Percentiles rank a stretch among this genome's conserved stretches.
These are phyloP conservation scores for Calephelis perditalis DNA, from an alignment of 2,888 invertebrate genomes.

Conservation along the genomic window DNA sequence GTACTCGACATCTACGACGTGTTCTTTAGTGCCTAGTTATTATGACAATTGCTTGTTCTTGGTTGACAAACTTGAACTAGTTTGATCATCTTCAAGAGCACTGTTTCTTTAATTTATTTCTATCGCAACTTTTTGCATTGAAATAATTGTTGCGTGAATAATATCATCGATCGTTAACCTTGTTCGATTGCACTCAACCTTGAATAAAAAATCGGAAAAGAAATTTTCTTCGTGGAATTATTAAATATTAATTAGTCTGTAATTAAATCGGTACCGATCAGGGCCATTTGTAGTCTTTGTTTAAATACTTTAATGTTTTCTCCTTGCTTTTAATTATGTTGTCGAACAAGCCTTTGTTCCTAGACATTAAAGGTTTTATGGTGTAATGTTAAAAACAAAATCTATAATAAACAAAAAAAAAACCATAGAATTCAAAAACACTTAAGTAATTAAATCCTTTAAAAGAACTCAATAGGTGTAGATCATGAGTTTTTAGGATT, in stretches of 20 bases:
- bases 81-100: constrained; percentile 11
- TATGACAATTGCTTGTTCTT: constrained; percentile 8
- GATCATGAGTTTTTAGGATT: no score
- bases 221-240: constrained; percentile 26
- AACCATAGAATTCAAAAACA: no score
- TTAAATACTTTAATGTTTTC: not conserved
- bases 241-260: not conserved
- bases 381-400: no score
- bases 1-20: no score
- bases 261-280: constrained; percentile 11
- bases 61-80: constrained; percentile 6
- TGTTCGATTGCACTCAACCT: constrained; percentile 33
- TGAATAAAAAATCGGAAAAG: constrained; percentile 35
- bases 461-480: no score
- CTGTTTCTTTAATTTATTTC: constrained; percentile 21
- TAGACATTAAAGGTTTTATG: no score
- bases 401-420: no score
- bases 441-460: no score
- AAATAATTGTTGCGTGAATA: constrained; percentile 31
- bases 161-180: constrained; percentile 30
- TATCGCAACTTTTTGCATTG: constrained; percentile 20
- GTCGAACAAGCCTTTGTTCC: no score
- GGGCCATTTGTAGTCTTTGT: constrained; percentile 9
- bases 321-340: no score
- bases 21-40: not conserved